Base-by-base conservation (phyloP, 2,113 vertebrate species). In the Vulpes ferrilata region DNA sequence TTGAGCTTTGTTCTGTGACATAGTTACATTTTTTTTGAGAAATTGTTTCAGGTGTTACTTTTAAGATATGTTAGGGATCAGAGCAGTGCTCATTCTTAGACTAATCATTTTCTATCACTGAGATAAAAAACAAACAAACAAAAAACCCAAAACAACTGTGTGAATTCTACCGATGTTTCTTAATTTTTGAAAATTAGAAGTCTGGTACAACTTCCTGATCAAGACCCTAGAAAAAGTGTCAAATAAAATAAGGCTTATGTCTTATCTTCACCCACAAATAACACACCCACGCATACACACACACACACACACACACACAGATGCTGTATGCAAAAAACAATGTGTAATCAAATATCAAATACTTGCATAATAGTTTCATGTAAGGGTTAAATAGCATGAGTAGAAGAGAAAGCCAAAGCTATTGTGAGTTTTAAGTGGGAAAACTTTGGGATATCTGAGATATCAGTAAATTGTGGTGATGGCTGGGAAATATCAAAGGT, bases 141-240 rank as follows among this genome's bases (percentile, higher is more conserved):
- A 19, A 65, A 64, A 43, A 43, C 43, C 43, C 8, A 51, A 71
- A 59, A 90, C 4, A 65, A 7, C 32, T 69, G 10, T 32, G 30
- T 71, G 11, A 48, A 22, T 23, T 79, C 55, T 64, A 22, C 12
- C 35, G 32, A 7, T 79, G 10, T 64, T 19, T 3, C 43, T 62
- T 60, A 19, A 3, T 35, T 79, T 96, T 93, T 89, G 35, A 76
- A 95, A 90, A 95, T 62, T 90, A 17, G 90, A 35, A 89, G 16
- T 30, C 80, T 30, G 30, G 51, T 55, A 69, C 5, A 81, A 69
- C 8, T 51, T 83, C 32, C 88, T 95, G 22, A 88, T 91, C 22
- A 83, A 30, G 23, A 92, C 19, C 79, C 12, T 51, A 88, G 53
- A 62, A 78, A 82, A 89, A 27, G 3, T 64, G 19, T 38, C 43